Base-by-base conservation (phyloP, 2,888 invertebrate genomes). In the Polydrusus pterygomalis region DNA sequence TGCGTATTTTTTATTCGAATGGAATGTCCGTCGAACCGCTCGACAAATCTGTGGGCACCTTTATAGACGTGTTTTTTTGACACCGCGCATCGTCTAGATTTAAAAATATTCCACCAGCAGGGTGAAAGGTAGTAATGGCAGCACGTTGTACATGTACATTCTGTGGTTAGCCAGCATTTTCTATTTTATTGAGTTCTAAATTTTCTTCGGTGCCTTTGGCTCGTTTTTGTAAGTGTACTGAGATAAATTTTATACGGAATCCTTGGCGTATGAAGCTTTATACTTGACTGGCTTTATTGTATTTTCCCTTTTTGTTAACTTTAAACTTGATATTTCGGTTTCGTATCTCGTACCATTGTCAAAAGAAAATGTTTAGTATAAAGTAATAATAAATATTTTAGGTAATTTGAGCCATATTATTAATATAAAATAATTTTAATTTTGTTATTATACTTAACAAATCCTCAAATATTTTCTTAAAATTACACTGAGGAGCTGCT, bases 281-380 rank as follows among this genome's bases (percentile, higher is more conserved):
- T 17, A 47, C 15, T 47, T 47, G 47, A 47, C 47, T 47, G 47
- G 17, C 9, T 47, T 47, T 47, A 47, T 47, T 47, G 47, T 47
- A 47, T 47, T 17, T 45, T 47, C 47, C 47, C 47, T 47, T 47
- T 47, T 47, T 47, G 47, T 47, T 47, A 47, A 47, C 43, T 43
- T 43, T 43, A 43, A 43, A 43, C 47, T 47, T n/a, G 45, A 45
- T 45, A 45, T 45, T 45, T 47, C 47, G 47, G 47, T 8, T 47
- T n/a, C 47, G 17, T 8, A 17, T 47, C 45, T 45, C 9, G 17
- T 47, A n/a, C 9, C 17, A 47, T 47, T 47, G 47, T 47, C 17
- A 47, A 15, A 47, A 47, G 47, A 17, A 47, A 47, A 47, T 47
- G 17, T 47, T 47, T 47, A 47, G 17, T 17, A 17, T 17, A 15